These are phyloP conservation scores for Ametastegia equiseti DNA, from an alignment of 2,888 invertebrate species.

Conservation along the genomic window DNA sequence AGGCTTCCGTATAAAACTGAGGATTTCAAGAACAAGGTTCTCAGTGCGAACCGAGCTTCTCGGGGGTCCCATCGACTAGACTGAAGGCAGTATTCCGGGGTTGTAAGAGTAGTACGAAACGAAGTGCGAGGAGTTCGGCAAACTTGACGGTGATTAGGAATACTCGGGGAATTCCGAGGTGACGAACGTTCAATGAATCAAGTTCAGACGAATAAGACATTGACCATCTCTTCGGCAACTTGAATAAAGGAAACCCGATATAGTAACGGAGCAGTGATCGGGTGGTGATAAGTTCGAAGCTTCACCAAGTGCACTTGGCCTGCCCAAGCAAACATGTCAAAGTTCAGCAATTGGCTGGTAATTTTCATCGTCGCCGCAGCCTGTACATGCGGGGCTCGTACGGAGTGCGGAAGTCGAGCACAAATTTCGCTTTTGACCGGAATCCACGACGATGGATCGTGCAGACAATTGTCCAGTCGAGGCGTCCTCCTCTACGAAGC, in stretches of 20 bases:
- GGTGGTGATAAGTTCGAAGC: too few species aligned
- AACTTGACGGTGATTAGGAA: not conserved
- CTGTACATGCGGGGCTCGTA: constrained; percentile 69
- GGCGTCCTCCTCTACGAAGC: constrained; percentile 70
- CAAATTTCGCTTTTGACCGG: constrained; percentile 67
- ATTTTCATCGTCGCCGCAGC: constrained; percentile 62
- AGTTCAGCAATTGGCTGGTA: constrained; percentile 53
- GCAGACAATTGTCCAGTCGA: constrained; percentile 64
- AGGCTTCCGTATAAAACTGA: constrained; percentile 71
- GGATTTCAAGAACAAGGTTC: constrained; percentile 70
- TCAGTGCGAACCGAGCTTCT: constrained; percentile 58
- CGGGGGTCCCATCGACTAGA: not conserved
- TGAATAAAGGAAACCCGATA: too few species aligned
- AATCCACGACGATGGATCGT: constrained; percentile 68
- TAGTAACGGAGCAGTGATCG: too few species aligned
- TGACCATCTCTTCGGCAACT: too few species aligned
- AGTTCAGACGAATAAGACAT: too few species aligned
- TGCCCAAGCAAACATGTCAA: constrained; percentile 43
- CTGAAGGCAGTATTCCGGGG: not conserved
- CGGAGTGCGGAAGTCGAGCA: constrained; percentile 64
- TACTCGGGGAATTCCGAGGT: not conserved
- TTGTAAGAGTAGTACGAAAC: not conserved
- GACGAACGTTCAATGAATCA: not conserved
- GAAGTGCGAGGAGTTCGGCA: not conserved
- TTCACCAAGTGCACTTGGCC: not conserved